Base-by-base conservation (phyloP, 1,140 invertebrate species). In the Musca vetustissima region DNA sequence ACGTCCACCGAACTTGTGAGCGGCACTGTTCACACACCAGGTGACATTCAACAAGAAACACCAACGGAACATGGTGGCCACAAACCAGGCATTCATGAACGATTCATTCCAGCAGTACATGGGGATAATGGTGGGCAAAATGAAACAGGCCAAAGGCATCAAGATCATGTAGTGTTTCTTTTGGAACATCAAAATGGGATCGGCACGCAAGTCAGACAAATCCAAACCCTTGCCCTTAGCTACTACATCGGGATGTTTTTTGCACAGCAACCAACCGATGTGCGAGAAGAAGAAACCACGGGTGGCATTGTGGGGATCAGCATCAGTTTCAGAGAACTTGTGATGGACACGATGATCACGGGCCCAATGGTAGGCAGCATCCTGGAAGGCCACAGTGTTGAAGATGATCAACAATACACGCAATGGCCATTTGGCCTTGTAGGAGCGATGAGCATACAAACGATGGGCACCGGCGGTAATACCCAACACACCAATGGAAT, bases 261-360 rank as follows among this genome's bases (percentile, higher is more conserved):
- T 87, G 66, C 91, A 91, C 21, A 98, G 81, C 22, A 98, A 84
- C 96, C 97, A 98, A 1, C 96, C 96, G 52, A 98, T 88, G 77
- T 98, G 97, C 0, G 96, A 87, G 83, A 98, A 98, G 86, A 98
- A 98, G 83, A 98, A 97, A 2, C 96, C 96, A 17, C 78, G 87
- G 7, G 87, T 94, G 1, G 94, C 93, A 82, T 98, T 97, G 76
- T 98, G 95, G 0, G 96, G 96, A 84, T 98, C 96, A 4, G 95
- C 96, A 81, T 98, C 89, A 0, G 96, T 98, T 83, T 98, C 96
- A 4, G 91, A 93, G 84, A 90, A 98, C 81, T 98, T 98, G 84
- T 98, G 96, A 83, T 98, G 96, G 70, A 97, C 92, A 70, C 96
- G 87, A 83, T 98, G 97, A 83, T 98, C 96, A 68, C 96, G 86